Conservation (phyloP, 2,113 vertebrate genomes). For the Coryphaenoides rupestris region DNA sequence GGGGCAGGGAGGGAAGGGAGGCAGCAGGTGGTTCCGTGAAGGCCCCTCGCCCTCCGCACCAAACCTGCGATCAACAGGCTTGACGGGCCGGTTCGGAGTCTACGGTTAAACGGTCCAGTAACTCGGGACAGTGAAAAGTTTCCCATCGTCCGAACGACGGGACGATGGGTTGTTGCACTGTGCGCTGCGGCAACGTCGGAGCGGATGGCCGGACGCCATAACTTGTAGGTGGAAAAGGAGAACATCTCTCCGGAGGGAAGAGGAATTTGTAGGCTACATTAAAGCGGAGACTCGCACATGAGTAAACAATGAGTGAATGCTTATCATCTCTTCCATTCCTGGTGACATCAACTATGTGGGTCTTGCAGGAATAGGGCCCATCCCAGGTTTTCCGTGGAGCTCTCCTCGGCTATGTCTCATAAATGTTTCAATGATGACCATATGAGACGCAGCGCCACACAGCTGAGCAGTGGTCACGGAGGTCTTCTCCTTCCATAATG, state of each 20-base stretch:
- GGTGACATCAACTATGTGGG: slow-evolving; percentile 21
- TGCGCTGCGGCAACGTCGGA: slow-evolving; percentile 39
- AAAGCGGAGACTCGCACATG: slow-evolving; percentile 15
- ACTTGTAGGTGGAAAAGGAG: slow-evolving; percentile 38
- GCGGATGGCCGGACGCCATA: slow-evolving; percentile 43
- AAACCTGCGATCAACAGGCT: slow-evolving; percentile 31
- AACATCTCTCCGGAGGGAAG: slow-evolving; percentile 29
- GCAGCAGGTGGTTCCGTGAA: slow-evolving; percentile 40
- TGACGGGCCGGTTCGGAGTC: slow-evolving; percentile 26
- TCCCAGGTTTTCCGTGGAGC: background rate
- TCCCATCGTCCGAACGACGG: slow-evolving; percentile 30
- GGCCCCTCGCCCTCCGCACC: background rate
- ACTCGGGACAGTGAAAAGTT: slow-evolving; percentile 39
- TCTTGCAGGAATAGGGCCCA: background rate
- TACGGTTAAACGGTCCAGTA: slow-evolving; percentile 35
- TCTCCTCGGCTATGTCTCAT: background rate
- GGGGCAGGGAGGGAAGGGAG: too few species aligned
- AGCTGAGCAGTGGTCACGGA: background rate
- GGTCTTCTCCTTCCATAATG: slow-evolving; percentile 15
- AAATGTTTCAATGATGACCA: slow-evolving; percentile 1
- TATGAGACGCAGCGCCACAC: background rate
- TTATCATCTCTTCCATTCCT: slow-evolving; percentile 15
- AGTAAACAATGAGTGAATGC: slow-evolving; percentile 12
- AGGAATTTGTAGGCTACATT: slow-evolving; percentile 19
- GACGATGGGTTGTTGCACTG: slow-evolving; percentile 35